These are phyloP conservation scores for Ormyrus labotus DNA, from an alignment of 2,888 invertebrate genomes.

Conservation along the genomic window DNA sequence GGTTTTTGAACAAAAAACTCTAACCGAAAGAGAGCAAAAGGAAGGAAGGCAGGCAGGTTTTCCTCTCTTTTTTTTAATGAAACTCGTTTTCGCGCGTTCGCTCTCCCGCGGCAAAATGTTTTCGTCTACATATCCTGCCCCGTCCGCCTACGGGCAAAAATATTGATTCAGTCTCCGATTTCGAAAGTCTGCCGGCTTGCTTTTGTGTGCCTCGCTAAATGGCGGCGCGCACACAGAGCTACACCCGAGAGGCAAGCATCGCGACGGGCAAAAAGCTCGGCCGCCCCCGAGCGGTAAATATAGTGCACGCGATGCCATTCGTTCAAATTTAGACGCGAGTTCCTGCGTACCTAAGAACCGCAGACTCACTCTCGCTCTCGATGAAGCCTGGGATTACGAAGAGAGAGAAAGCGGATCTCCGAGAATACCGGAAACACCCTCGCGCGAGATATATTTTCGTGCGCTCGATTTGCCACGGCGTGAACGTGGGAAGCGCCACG, in stretches of 20 bases:
- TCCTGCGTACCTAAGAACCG: too few species aligned
- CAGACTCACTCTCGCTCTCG: neutral
- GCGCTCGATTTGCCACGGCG: neutral
- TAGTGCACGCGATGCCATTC: too few species aligned
- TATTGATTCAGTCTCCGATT: slow-evolving; percentile 35
- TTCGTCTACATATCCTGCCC: too few species aligned
- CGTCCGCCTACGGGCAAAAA: neutral
- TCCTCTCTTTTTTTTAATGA: neutral
- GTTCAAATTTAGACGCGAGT: too few species aligned
- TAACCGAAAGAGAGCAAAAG: too few species aligned
- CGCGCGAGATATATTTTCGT: neutral
- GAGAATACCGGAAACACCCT: slow-evolving; percentile 21
- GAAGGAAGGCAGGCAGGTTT: too few species aligned
- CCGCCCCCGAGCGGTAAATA: too few species aligned
- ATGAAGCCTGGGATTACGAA: neutral
- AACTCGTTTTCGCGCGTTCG: neutral
- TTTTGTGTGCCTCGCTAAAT: neutral
- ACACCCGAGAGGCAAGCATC: too few species aligned
- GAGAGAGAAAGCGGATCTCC: slow-evolving; percentile 28
- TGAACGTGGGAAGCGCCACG: slow-evolving; percentile 13
- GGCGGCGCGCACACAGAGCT: neutral
- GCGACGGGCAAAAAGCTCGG: too few species aligned
- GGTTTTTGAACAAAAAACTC: too few species aligned
- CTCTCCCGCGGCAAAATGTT: too few species aligned
- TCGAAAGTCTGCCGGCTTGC: neutral